These are phyloP conservation scores for Otolemur crassicaudatus DNA, from an alignment of 2,797 vertebrate genomes.

Conservation along the genomic window DNA sequence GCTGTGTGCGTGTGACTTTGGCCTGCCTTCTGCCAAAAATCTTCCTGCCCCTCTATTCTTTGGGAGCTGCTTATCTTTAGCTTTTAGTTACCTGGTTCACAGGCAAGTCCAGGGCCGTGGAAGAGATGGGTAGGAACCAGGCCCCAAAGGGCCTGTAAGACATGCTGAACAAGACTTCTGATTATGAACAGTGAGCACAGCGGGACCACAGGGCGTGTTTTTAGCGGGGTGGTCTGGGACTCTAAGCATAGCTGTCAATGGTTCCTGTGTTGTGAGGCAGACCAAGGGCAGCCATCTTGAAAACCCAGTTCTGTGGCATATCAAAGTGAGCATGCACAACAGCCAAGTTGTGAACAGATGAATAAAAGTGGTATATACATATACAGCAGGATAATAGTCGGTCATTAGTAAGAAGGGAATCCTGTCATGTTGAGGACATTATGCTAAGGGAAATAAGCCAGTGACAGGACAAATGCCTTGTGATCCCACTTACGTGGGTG, in stretches of 20 bases:
- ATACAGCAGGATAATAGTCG: neutral
- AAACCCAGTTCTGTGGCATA: neutral
- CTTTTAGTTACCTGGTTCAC: neutral
- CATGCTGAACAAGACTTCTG: neutral
- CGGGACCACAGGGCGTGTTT: fast-evolving
- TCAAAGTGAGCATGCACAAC: neutral
- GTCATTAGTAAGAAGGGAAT: neutral
- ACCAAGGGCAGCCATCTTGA: fast-evolving
- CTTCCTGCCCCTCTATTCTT: neutral
- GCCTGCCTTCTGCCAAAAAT: neutral
- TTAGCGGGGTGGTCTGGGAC: neutral
- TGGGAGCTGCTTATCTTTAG: neutral
- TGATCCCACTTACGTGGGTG: neutral
- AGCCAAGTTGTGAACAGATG: neutral
- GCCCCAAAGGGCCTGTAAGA: neutral
- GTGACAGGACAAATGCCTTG: neutral
- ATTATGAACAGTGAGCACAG: fast-evolving
- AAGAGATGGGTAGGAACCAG: neutral
- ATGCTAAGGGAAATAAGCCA: neutral
- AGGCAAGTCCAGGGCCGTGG: neutral
- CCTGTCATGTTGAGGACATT: neutral
- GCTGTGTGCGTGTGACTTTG: neutral
- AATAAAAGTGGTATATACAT: neutral
- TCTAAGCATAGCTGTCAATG: neutral
- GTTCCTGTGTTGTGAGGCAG: neutral